Base-by-base conservation (phyloP, 2,888 invertebrate genomes). In the Selenia dentaria region DNA sequence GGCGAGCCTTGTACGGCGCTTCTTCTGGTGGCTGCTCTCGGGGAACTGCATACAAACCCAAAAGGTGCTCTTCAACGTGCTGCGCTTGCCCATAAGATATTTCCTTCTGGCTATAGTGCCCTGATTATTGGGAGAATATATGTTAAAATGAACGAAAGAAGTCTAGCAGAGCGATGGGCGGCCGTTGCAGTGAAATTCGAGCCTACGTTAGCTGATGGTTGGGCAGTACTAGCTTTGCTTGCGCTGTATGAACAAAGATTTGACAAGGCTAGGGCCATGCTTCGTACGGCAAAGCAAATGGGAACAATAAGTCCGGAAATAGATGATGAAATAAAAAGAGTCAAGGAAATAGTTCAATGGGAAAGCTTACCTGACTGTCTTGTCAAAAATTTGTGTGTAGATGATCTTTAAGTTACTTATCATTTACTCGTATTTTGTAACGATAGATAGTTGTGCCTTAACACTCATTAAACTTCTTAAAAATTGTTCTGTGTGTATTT, bases 171-270 rank as follows among this genome's bases (percentile, higher is more conserved):
- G 48, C 78, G 84, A 6, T 90, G 90, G 90, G 74, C 76, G 3
- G 70, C 85, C 0, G 78, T 59, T 25, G 82, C 89, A 25, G 85
- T 89, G 0, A 82, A 83, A 40, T 43, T 64, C 12, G 90, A 89
- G 50, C 86, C 89, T 1, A 57, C 76, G 14, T 59, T 89, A 16
- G 71, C 89, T 2, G 86, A 90, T 58, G 90, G 79, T 0, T 90
- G 90, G 90, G 87, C 84, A 2, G 62, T 84, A 50, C 54, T 90
- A 50, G 76, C 80, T n/a, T 33, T 84, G 10, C 54, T 87, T 24
- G 84, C 84, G 5, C 76, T 87, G 70, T 62, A 71, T 29, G 72
- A 79, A 24, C 70, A 66, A 31, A 64, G 83, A 13, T 11, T 79
- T 1, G 64, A 82, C 5, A 82, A 75, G 54, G 87, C 85, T 1